Percentiles rank a stretch among this genome's conserved stretches.
These are phyloP conservation scores for Ectemnius continuus DNA, from an alignment of 2,888 invertebrate genomes.

Conservation along the genomic window DNA sequence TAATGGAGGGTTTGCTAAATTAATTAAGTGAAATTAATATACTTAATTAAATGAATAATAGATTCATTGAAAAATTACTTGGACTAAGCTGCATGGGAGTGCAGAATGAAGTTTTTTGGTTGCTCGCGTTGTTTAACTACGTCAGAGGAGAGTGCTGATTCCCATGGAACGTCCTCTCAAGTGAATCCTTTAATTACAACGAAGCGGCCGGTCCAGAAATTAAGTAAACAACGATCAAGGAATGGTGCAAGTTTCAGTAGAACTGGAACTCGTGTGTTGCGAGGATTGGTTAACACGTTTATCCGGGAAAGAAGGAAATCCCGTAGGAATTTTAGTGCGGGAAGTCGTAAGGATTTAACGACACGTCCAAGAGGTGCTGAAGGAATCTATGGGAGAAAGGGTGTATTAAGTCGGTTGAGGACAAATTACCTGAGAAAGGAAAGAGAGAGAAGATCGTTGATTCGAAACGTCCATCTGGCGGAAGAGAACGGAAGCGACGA, in stretches of 20 bases:
- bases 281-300: constrained; percentile 47
- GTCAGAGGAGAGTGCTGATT: background rate
- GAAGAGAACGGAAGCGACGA: constrained; percentile 31
- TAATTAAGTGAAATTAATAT: too few species aligned
- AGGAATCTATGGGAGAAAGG: too few species aligned
- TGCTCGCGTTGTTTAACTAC: constrained; percentile 40
- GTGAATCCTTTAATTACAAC: constrained; percentile 69
- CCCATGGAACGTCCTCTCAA: too few species aligned
- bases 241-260: constrained; percentile 28
- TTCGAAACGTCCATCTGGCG: constrained; percentile 1
- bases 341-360: too few species aligned
- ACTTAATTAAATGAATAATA: too few species aligned
- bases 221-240: constrained; percentile 38
- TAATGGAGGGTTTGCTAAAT: too few species aligned
- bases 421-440: constrained; percentile 49
- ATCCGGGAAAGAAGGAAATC: too few species aligned
- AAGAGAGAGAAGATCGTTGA: constrained; percentile 16
- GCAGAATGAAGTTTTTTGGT: constrained; percentile 41
- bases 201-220: constrained; percentile 58
- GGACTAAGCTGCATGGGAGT: too few species aligned
- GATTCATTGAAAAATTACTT: too few species aligned
- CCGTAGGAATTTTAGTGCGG: too few species aligned
- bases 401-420: constrained; percentile 25
- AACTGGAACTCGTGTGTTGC: constrained; percentile 51
- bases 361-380: too few species aligned